These are phyloP conservation scores for Tiaroga cobitis DNA, from an alignment of 2,797 vertebrate species.

Conservation along the genomic window DNA sequence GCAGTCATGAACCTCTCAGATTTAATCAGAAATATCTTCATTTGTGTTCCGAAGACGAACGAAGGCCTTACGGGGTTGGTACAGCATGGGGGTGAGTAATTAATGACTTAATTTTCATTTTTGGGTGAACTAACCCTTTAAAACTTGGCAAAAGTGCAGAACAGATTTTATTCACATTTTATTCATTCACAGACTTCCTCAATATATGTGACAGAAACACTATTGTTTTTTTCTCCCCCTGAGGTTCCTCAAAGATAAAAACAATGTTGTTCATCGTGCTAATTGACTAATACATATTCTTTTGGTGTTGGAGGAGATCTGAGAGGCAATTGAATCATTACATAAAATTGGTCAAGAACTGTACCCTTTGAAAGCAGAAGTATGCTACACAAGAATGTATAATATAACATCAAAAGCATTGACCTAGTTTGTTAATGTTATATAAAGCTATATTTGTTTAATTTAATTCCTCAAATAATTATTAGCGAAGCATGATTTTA, in stretches of 20 bases:
- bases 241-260: constrained; percentile 27
- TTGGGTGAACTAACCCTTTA: too few relatives aligned
- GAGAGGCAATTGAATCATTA: constrained; percentile 41
- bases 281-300: constrained; percentile 37
- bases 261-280: constrained; percentile 8
- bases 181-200: neutral
- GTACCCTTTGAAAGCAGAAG: constrained; percentile 44
- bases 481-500: constrained; percentile 51
- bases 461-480: constrained; percentile 60
- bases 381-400: constrained; percentile 16
- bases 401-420: constrained; percentile 56
- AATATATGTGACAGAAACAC: neutral
- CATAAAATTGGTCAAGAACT: constrained; percentile 34
- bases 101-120: too few relatives aligned
- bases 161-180: neutral
- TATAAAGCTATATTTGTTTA: constrained; percentile 54
- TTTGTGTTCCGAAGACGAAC: too few relatives aligned
- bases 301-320: constrained; percentile 36
- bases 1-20: too few relatives aligned
- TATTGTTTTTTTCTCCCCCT: neutral
- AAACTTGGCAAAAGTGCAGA: neutral
- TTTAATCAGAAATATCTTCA: too few relatives aligned
- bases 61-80: too few relatives aligned
- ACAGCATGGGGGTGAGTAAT: too few relatives aligned
- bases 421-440: constrained; percentile 51